Evolutionary conservation across 2,113 vertebrate species (phyloP).

Genomic region (Lampris incognitus): DNA sequence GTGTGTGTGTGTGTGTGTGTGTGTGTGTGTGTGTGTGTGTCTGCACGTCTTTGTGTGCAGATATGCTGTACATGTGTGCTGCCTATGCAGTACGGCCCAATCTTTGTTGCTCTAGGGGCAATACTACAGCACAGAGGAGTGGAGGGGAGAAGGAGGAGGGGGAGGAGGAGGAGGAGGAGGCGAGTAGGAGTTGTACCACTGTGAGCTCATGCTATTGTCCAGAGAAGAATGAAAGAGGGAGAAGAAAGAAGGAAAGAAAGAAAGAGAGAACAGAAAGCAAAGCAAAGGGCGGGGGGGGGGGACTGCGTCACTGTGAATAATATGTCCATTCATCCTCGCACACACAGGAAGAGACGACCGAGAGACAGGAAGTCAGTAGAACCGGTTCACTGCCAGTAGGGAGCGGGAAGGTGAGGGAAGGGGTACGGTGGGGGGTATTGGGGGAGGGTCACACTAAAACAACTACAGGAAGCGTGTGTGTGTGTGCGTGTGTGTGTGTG

Average conservation of each 20-base stretch:
- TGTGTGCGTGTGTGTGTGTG: constrained; percentile 41
- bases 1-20: constrained; percentile 14
- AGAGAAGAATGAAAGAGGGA: constrained; percentile 66
- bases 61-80: not conserved
- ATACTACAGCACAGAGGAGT: constrained; percentile 67
- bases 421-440: not conserved
- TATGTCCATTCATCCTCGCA: constrained; percentile 71
- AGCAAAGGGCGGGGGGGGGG: constrained; percentile 34
- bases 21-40: constrained; percentile 14
- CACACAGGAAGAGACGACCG: constrained; percentile 73
- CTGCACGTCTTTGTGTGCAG: not conserved
- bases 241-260: constrained; percentile 58
- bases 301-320: constrained; percentile 73
- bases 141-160: constrained; percentile 23
- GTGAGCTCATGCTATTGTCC: constrained; percentile 79
- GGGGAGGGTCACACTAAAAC: constrained; percentile 65
- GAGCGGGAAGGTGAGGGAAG: constrained; percentile 57
- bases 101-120: constrained; percentile 71
- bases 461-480: constrained; percentile 70
- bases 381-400: constrained; percentile 59
- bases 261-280: constrained; percentile 54
- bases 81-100: constrained; percentile 53
- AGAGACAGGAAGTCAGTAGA: constrained; percentile 70
- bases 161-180: constrained; percentile 27
- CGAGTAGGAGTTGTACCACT: constrained; percentile 71